Evolutionary conservation across 2,797 vertebrate genomes (phyloP).

Genomic region (Muraenolepis orangiensis): DNA sequence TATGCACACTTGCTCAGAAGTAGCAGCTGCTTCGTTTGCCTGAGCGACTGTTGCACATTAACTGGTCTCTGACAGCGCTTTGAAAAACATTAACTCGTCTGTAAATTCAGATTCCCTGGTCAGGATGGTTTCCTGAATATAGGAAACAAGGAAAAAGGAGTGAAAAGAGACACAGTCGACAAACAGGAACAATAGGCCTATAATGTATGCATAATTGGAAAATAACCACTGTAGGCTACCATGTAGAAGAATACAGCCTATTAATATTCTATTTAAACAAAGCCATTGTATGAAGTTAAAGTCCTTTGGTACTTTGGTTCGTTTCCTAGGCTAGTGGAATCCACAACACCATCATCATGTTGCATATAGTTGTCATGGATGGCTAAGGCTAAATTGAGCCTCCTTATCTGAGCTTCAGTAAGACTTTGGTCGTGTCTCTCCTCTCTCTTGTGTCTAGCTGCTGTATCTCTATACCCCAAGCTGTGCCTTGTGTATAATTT

Average conservation of each 20-base stretch:
- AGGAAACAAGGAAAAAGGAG: neutral
- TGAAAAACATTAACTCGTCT: neutral
- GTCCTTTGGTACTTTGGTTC: neutral
- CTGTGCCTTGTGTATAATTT: slow-evolving; percentile 9
- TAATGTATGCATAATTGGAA: neutral
- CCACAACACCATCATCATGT: neutral
- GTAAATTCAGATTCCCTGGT: neutral
- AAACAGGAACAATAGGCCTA: neutral
- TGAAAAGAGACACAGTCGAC: neutral
- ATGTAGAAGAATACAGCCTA: neutral
- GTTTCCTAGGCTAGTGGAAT: neutral
- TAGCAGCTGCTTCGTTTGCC: neutral
- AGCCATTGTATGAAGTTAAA: too few relatives aligned
- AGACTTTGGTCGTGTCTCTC: neutral
- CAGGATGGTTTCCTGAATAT: neutral
- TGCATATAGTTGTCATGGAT: neutral
- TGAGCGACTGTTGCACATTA: neutral
- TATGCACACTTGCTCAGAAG: too few relatives aligned
- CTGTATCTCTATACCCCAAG: neutral
- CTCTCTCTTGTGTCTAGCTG: neutral
- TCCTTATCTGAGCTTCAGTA: neutral
- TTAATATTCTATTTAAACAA: neutral
- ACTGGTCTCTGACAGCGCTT: neutral
- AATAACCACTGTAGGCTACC: neutral
- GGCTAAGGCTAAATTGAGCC: neutral